Base-by-base conservation (phyloP, 2,797 vertebrate genomes). In the Myotis myotis region DNA sequence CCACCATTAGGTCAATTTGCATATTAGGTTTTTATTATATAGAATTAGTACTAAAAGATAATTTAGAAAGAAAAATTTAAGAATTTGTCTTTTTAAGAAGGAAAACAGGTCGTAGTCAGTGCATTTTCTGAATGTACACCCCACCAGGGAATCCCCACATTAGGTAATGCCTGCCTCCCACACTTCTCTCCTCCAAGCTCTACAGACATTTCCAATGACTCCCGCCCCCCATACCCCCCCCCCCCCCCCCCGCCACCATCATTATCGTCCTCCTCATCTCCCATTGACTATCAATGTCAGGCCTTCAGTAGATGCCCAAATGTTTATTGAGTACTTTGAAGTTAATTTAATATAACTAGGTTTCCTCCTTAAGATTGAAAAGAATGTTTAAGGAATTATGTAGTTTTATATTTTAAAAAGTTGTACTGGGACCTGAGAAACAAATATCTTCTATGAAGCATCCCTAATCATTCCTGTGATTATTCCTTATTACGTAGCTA, bases 331-430 rank as follows among this genome's bases (percentile, higher is more conserved):
- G 75, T 55, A 44, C 23, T 76, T 92, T 55, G 28, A 93, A 84
- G 38, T 84, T 84, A 41, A 84, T 86, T 68, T 57, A n/a, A 15
- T 91, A 41, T 83, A 86, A 83, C 57, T 93, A 70, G 22, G 11
- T 30, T 82, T 93, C 60, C 66, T 86, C 16, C 30, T 74, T 89
- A 66, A 49, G 23, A 92, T 82, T 82, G 86, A 80, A 94, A 96
- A 91, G 38, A 47, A 91, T 82, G 8, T 57, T 95, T 75, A 75
- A 82, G 19, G 28, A 74, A 81, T 88, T 11, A 57, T 60, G 74
- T 87, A 44, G 25, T 53, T 90, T 64, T 76, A 47, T 66, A 78
- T 85, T 93, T 93, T 74, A 25, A 85, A 55, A 68, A 55, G 36
- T 91, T 89, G 47, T 66, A 75, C 25, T 64, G 20, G 10, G 55